A percentile compares a stretch with the other conserved stretches of the same genome.
These are phyloP conservation scores for Magallana gigas DNA, from an alignment of 1,140 invertebrate species.

Conservation along the genomic window DNA sequence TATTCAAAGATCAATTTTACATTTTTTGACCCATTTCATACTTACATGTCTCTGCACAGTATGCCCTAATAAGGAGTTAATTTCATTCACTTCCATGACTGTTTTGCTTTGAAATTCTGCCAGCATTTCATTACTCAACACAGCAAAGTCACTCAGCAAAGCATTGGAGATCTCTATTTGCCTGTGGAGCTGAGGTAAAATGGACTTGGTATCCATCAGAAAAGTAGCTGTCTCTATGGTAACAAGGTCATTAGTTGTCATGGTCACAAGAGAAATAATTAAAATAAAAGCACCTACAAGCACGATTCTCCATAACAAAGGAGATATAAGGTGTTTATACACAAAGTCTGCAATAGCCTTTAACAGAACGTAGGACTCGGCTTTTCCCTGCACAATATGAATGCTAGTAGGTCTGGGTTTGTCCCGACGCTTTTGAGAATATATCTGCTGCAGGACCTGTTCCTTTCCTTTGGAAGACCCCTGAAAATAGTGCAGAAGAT, in stretches of 20 bases:
- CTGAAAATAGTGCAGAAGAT: conserved; percentile 65
- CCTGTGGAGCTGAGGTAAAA: conserved; percentile 65
- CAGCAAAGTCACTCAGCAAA: conserved; percentile 53
- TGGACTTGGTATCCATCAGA: conserved; percentile 68
- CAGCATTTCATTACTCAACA: conserved; percentile 50
- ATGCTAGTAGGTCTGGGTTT: conserved; percentile 50
- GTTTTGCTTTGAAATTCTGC: conserved; percentile 37
- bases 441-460: conserved; percentile 73
- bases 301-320: conserved; percentile 67
- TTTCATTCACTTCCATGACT: conserved; percentile 11
- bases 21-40: neutral
- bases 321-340: conserved; percentile 65
- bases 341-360: conserved; percentile 48
- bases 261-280: conserved; percentile 67
- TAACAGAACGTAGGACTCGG: neutral
- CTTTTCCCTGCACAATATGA: neutral
- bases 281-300: conserved; percentile 65
- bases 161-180: conserved; percentile 65
- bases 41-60: conserved; percentile 23
- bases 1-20: neutral
- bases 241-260: conserved; percentile 69
- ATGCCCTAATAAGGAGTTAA: conserved; percentile 19
- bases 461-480: conserved; percentile 68
- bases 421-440: conserved; percentile 66
- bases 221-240: conserved; percentile 65